Conservation (phyloP, 2,888 invertebrate species). For the Drosophila paramelanica region DNA sequence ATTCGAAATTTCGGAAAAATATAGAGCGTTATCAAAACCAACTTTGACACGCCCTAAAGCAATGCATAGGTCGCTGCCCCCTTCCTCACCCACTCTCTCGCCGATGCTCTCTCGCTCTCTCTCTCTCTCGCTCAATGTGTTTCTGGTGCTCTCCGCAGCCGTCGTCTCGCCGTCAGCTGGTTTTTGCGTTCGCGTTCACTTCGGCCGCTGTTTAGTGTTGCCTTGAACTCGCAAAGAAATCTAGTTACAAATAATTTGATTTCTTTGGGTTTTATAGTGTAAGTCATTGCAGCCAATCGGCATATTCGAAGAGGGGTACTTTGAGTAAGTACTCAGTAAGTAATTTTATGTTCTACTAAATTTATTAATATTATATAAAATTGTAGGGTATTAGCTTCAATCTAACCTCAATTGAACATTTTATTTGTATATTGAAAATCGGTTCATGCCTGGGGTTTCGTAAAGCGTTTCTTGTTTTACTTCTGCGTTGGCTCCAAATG, state of each 20-base stretch:
- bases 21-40: slow-evolving; percentile 25
- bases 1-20: slow-evolving; percentile 12
- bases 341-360: neutral
- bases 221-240: slow-evolving; percentile 57
- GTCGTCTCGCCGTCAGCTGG: slow-evolving; percentile 60
- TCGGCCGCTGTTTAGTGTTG: slow-evolving; percentile 73
- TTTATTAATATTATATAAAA: slow-evolving; percentile 34
- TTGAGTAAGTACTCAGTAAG: no score
- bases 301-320: neutral
- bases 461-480: slow-evolving; percentile 4
- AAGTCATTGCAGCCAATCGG: neutral
- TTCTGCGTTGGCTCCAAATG: slow-evolving; percentile 7
- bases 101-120: slow-evolving; percentile 24
- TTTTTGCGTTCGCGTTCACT: slow-evolving; percentile 58
- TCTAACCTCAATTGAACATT: slow-evolving; percentile 54
- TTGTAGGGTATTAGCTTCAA: slow-evolving; percentile 16
- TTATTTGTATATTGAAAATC: slow-evolving; percentile 2
- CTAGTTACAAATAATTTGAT: slow-evolving; percentile 43
- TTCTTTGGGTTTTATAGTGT: slow-evolving; percentile 59
- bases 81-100: slow-evolving; percentile 8
- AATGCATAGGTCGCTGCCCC: slow-evolving; percentile 14
- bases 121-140: slow-evolving; percentile 24
- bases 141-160: slow-evolving; percentile 15
- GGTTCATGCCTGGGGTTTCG: neutral
- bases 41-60: slow-evolving; percentile 40